Evolutionary conservation across 2,797 vertebrate species (phyloP).

Genomic region (Hephaestus fuliginosus): DNA sequence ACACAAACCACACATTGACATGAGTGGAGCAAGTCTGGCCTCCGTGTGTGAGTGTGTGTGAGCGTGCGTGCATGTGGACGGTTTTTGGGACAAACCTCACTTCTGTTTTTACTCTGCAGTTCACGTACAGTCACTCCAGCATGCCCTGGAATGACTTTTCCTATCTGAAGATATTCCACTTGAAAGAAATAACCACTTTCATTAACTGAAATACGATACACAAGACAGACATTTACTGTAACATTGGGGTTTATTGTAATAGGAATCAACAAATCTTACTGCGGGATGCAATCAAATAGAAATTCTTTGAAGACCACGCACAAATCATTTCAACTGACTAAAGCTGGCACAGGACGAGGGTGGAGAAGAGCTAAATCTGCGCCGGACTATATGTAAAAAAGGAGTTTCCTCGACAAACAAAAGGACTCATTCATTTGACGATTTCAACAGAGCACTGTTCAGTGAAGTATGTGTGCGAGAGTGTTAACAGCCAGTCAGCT

Average conservation of each 20-base stretch:
- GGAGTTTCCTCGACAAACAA: conserved; percentile 39
- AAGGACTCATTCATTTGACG: conserved; percentile 11
- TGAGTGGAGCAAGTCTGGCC: conserved; percentile 29
- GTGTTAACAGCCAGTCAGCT: conserved; percentile 66
- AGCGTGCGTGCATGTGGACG: neutral
- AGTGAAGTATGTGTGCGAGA: conserved; percentile 30
- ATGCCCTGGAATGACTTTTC: conserved; percentile 43
- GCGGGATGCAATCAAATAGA: conserved; percentile 34
- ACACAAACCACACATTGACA: conserved; percentile 14
- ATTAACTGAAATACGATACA: conserved; percentile 1
- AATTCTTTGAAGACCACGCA: conserved; percentile 26
- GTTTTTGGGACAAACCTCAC: neutral
- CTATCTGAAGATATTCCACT: conserved; percentile 34
- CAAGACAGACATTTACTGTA: conserved; percentile 6
- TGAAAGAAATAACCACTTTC: conserved; percentile 6
- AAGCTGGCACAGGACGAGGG: conserved; percentile 13
- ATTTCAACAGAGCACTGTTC: conserved; percentile 19
- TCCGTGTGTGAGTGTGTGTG: conserved; percentile 45
- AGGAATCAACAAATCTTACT: conserved; percentile 32
- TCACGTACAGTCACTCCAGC: conserved; percentile 17
- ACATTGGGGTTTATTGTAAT: neutral
- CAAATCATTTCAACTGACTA: conserved; percentile 34
- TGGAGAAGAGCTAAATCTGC: conserved; percentile 1
- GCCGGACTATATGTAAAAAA: neutral
- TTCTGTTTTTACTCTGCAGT: conserved; percentile 39